Percentiles rank a stretch among this genome's conserved stretches.
Evolutionary conservation across 1,140 invertebrate species (phyloP).

Genomic region (Mesaphorura yosii): DNA sequence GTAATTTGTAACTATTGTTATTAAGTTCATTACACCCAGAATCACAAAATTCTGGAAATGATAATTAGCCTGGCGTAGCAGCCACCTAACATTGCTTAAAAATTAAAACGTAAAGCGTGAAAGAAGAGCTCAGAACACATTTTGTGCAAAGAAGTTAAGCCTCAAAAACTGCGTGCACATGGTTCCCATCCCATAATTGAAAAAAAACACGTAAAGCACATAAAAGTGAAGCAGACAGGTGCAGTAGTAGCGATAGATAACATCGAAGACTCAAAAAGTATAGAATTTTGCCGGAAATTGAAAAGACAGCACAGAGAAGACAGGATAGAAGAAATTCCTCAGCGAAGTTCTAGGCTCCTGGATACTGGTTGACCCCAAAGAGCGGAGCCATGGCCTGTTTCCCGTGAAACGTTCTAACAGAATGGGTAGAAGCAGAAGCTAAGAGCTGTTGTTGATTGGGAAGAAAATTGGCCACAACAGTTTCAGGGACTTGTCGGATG

Average conservation of each 20-base stretch:
- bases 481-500: conserved; percentile 27
- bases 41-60: too few relatives aligned
- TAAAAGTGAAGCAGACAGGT: not conserved
- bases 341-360: too few relatives aligned
- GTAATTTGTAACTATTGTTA: too few relatives aligned
- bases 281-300: too few relatives aligned
- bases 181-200: too few relatives aligned
- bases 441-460: conserved; percentile 24
- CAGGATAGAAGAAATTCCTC: too few relatives aligned
- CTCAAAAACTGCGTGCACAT: too few relatives aligned
- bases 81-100: not conserved
- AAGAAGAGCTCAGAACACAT: not conserved
- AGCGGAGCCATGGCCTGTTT: conserved; percentile 28
- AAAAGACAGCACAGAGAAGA: too few relatives aligned
- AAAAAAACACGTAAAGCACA: too few relatives aligned
- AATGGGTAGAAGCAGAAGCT: conserved; percentile 23
- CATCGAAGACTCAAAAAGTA: not conserved
- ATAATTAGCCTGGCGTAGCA: too few relatives aligned
- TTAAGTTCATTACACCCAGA: too few relatives aligned
- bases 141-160: too few relatives aligned
- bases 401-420: conserved; percentile 30
- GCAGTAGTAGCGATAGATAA: not conserved
- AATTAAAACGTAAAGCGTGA: not conserved
- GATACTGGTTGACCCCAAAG: conserved; percentile 19
- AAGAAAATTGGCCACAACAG: conserved; percentile 29